These are phyloP conservation scores for Forbesichthys papilliferus DNA, from an alignment of 2,113 vertebrate genomes.

Conservation along the genomic window DNA sequence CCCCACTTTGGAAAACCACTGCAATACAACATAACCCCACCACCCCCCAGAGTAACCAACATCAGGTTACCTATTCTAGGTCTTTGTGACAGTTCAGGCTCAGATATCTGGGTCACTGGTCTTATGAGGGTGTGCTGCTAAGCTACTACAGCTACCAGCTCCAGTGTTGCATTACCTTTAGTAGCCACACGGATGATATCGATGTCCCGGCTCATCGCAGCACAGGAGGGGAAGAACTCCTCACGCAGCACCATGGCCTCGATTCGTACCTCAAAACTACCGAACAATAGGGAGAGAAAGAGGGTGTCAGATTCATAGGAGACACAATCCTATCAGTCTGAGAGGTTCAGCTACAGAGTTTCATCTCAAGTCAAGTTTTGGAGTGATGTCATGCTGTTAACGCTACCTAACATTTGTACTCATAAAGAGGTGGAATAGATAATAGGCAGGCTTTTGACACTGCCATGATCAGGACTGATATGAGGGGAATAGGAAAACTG, in stretches of 20 bases:
- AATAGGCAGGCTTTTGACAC: no score
- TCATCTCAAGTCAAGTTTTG: no score
- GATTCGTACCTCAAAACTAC: conserved; percentile 89
- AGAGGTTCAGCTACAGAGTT: no score
- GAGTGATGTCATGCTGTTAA: no score
- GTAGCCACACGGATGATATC: conserved; percentile 84
- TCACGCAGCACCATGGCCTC: conserved; percentile 94
- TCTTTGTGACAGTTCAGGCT: conserved; percentile 27
- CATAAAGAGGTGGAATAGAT: no score
- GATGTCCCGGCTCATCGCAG: conserved; percentile 85
- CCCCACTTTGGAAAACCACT: no score
- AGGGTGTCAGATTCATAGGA: neutral
- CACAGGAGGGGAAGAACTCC: conserved; percentile 87
- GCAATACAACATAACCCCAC: no score
- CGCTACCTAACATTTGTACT: no score
- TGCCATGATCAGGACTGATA: no score
- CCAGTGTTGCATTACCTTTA: conserved; percentile 80
- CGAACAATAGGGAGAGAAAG: conserved; percentile 36
- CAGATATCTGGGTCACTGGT: conserved; percentile 58
- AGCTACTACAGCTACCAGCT: neutral
- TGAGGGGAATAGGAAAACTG: no score
- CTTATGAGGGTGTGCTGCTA: neutral
- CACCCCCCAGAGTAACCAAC: neutral
- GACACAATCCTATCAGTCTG: neutral
- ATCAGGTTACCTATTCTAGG: conserved; percentile 29